Evolutionary conservation across 2,797 vertebrate genomes (phyloP).

Genomic region (Trachops cirrhosus): DNA sequence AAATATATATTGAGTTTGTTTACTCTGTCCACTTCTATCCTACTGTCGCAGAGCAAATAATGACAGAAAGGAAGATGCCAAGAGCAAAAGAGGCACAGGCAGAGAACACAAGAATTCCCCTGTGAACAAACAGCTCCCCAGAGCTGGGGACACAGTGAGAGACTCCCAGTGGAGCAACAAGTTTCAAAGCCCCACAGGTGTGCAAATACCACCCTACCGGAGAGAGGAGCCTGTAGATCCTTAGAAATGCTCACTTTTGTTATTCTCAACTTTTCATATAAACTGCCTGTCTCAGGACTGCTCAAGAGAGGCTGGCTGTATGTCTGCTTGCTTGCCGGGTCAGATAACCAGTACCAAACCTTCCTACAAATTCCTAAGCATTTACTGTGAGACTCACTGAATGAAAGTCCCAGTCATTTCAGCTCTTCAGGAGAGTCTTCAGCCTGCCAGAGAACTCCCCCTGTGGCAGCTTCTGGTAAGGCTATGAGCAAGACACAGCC

Average conservation of each 20-base stretch:
- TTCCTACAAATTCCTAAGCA: background rate
- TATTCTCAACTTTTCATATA: background rate
- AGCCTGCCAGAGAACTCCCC: background rate
- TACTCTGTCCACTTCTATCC: background rate
- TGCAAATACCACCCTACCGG: background rate
- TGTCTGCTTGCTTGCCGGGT: background rate
- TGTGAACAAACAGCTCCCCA: background rate
- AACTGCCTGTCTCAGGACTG: background rate
- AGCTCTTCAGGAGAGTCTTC: background rate
- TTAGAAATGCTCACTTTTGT: background rate
- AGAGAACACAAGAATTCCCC: background rate
- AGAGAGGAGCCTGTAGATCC: background rate
- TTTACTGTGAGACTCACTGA: background rate
- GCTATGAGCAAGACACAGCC: background rate
- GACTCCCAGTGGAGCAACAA: background rate
- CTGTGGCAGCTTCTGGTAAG: background rate
- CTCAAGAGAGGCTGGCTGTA: background rate
- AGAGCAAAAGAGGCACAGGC: background rate
- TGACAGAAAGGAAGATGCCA: background rate
- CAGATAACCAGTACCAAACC: background rate
- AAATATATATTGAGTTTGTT: background rate
- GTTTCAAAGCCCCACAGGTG: background rate
- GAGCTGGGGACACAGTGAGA: background rate
- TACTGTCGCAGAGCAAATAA: background rate
- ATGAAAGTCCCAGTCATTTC: background rate